Percentiles rank a stretch among this genome's conserved stretches.
Evolutionary conservation across 2,888 invertebrate genomes (phyloP).

Genomic region (Diarsia brunnea): DNA sequence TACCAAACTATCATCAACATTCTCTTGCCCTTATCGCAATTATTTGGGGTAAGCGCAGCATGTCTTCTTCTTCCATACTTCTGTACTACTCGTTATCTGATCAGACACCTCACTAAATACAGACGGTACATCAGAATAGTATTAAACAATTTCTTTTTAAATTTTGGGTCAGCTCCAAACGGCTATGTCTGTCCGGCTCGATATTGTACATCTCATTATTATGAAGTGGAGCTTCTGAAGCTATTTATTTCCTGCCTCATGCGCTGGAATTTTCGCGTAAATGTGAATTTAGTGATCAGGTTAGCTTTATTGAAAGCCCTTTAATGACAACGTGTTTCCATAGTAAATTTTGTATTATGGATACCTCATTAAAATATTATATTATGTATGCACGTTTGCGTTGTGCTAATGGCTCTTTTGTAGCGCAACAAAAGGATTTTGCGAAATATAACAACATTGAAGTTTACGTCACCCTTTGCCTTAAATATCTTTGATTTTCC

Average conservation of each 20-base stretch:
- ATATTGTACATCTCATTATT: not conserved
- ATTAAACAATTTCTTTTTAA: not conserved
- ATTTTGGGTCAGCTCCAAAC: not conserved
- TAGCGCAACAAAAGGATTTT: not conserved
- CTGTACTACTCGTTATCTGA: too few species aligned
- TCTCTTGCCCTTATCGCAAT: too few species aligned
- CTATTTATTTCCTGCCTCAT: not conserved
- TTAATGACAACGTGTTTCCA: conserved; percentile 29
- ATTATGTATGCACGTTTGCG: not conserved
- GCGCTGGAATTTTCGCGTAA: conserved; percentile 46
- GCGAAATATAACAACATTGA: not conserved
- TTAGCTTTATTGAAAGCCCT: conserved; percentile 50
- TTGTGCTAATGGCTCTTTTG: conserved; percentile 11
- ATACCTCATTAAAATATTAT: not conserved
- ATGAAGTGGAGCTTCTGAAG: conserved; percentile 14
- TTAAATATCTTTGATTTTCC: not conserved
- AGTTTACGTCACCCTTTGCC: not conserved
- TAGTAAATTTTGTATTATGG: conserved; percentile 15
- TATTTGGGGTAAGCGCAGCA: too few species aligned
- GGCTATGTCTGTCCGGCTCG: not conserved
- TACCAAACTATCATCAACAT: not conserved
- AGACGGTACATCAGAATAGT: not conserved
- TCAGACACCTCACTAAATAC: too few species aligned
- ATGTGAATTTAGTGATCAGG: conserved; percentile 46
- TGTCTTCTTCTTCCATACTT: too few species aligned